A percentile compares a stretch with the other conserved stretches of the same genome.
phyloP scores from a whole-genome alignment of 2,888 invertebrate genomes.

The Merodon equestris region DNA sequence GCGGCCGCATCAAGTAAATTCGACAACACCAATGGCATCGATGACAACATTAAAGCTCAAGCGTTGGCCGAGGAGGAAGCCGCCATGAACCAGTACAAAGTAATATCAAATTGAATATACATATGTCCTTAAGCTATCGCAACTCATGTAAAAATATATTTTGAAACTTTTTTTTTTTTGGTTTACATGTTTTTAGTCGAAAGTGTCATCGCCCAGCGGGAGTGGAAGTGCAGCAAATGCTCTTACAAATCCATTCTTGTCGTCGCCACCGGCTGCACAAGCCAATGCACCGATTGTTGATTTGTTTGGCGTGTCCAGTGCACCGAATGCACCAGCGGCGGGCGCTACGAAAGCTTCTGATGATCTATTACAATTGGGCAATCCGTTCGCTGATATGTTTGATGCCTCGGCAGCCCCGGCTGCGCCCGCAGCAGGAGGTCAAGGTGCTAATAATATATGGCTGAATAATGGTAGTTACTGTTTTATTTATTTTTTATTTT shows the following conservation, averaged over 20 bases:
- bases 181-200: conserved; percentile 80
- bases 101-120: conserved; percentile 75
- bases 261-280: conserved; percentile 83
- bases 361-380: conserved; percentile 91
- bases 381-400: conserved; percentile 95
- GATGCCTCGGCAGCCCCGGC: conserved; percentile 85
- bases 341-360: conserved; percentile 87
- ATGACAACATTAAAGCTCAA: conserved; percentile 91
- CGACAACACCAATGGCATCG: conserved; percentile 87
- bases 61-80: conserved; percentile 97
- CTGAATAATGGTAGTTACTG: conserved; percentile 80
- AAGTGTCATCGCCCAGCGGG: conserved; percentile 88
- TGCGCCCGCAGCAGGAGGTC: conserved; percentile 75
- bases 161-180: conserved; percentile 20
- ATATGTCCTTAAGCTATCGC: no score
- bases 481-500: conserved; percentile 69
- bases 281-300: conserved; percentile 86
- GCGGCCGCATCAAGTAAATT: conserved; percentile 87
- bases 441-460: conserved; percentile 79
- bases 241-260: conserved; percentile 91
- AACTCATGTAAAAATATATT: background rate
- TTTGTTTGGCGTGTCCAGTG: conserved; percentile 83
- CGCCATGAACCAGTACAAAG: conserved; percentile 97
- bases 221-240: conserved; percentile 80
- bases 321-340: conserved; percentile 78